phyloP scores from a whole-genome alignment of 2,797 vertebrate genomes.

The Rhinophrynus dorsalis region DNA sequence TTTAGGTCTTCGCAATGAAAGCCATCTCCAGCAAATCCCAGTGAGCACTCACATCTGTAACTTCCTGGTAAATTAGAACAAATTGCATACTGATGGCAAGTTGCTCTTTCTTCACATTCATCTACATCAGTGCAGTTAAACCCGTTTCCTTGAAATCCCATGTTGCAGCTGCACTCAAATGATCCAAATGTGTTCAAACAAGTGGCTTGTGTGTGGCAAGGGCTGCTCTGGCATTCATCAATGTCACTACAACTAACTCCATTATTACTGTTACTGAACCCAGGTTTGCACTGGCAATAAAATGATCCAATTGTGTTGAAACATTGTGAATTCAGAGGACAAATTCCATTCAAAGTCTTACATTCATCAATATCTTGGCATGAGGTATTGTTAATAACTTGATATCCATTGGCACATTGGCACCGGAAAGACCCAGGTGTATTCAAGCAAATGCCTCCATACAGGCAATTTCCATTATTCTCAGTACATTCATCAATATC shows the following conservation, averaged over 20 bases:
- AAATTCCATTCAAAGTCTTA: conserved; percentile 52
- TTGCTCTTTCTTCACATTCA: conserved; percentile 66
- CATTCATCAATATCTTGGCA: conserved; percentile 80
- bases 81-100: conserved; percentile 64
- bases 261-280: conserved; percentile 64
- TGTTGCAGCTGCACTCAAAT: conserved; percentile 70
- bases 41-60: conserved; percentile 69
- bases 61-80: conserved; percentile 70
- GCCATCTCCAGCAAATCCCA: conserved; percentile 74
- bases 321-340: conserved; percentile 70
- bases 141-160: conserved; percentile 71
- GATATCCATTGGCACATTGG: conserved; percentile 65
- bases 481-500: conserved; percentile 76
- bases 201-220: conserved; percentile 71
- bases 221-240: conserved; percentile 69
- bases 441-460: conserved; percentile 71
- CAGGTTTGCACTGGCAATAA: conserved; percentile 67
- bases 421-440: conserved; percentile 73
- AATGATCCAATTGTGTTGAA: conserved; percentile 71
- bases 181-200: conserved; percentile 75
- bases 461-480: conserved; percentile 73
- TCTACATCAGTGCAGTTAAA: conserved; percentile 72
- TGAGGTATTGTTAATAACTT: conserved; percentile 66
- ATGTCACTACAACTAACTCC: conserved; percentile 67
- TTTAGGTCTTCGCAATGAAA: conserved; percentile 72